Percentiles rank a stretch among this genome's conserved stretches.
These are phyloP conservation scores for Archaeoteleia sp. DNA, from an alignment of 2,888 invertebrate genomes.

Conservation along the genomic window DNA sequence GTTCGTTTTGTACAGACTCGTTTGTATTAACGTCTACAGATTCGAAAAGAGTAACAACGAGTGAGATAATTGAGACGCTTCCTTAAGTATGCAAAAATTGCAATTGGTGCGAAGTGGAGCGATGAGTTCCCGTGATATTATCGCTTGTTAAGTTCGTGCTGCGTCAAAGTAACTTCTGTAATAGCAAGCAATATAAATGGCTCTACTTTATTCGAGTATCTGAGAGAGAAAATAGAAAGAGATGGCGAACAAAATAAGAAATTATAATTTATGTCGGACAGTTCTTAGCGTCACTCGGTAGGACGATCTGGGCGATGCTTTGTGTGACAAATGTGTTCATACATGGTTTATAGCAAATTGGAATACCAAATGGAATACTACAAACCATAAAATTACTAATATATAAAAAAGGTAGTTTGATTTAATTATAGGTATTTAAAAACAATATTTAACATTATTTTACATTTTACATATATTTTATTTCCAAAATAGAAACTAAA, in stretches of 20 bases:
- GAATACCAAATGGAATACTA: too few relatives aligned
- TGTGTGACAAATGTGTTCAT: too few relatives aligned
- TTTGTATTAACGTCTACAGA: slow-evolving; percentile 44
- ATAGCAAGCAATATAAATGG: slow-evolving; percentile 42
- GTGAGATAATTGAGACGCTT: slow-evolving; percentile 44
- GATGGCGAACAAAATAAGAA: slow-evolving; percentile 31
- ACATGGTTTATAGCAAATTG: too few relatives aligned
- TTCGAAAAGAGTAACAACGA: slow-evolving; percentile 41
- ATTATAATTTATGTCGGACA: slow-evolving; percentile 39
- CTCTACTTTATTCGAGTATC: slow-evolving; percentile 37
- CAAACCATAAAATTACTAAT: too few relatives aligned
- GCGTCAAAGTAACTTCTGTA: slow-evolving; percentile 47
- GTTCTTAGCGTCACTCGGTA: slow-evolving; percentile 25
- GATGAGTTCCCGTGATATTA: slow-evolving; percentile 37
- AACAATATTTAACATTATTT: too few relatives aligned
- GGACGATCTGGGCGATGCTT: neutral
- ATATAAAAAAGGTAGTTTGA: too few relatives aligned
- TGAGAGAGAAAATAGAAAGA: slow-evolving; percentile 14
- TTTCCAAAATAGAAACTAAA: too few relatives aligned
- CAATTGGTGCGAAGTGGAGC: slow-evolving; percentile 43
- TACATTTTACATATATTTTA: too few relatives aligned
- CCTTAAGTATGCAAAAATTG: slow-evolving; percentile 47
- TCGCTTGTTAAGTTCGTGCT: slow-evolving; percentile 36
- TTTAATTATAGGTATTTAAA: too few relatives aligned
- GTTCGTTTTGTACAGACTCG: slow-evolving; percentile 27